These are phyloP conservation scores for Galaxias olidus DNA, from an alignment of 2,797 vertebrate genomes.

Conservation along the genomic window DNA sequence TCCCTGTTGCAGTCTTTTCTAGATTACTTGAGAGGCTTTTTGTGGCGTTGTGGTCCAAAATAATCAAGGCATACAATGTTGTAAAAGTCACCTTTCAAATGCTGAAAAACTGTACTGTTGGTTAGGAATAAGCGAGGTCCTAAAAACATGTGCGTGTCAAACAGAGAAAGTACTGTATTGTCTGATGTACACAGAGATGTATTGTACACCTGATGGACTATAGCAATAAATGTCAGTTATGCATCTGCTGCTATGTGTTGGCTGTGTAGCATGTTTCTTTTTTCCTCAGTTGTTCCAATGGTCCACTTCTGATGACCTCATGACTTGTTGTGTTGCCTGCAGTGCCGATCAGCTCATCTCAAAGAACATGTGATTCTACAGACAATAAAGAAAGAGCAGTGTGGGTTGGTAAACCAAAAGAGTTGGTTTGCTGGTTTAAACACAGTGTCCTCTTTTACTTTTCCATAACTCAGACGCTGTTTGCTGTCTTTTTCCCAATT, in stretches of 20 bases:
- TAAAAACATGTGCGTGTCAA: conserved; percentile 42
- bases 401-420: neutral
- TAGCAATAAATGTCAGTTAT: conserved; percentile 83
- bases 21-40: conserved; percentile 14
- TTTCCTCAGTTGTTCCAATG: conserved; percentile 2
- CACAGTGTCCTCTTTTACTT: neutral
- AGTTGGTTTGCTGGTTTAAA: neutral
- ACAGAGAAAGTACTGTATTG: conserved; percentile 53
- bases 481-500: neutral
- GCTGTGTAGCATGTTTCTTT: conserved; percentile 29
- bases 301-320: neutral
- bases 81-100: conserved; percentile 11
- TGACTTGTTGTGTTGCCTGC: neutral
- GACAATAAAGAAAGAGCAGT: neutral
- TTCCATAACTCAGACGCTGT: neutral
- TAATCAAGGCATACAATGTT: conserved; percentile 6
- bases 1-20: conserved; percentile 37
- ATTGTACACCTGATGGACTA: conserved; percentile 67
- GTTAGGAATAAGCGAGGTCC: conserved; percentile 57
- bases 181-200: conserved; percentile 31
- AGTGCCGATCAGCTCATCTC: conserved; percentile 75
- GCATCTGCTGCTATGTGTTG: conserved; percentile 73
- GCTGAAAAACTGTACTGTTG: conserved; percentile 43
- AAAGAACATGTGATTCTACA: conserved; percentile 82
- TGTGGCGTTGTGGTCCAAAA: conserved; percentile 15